These are phyloP conservation scores for Harpalus rubripes DNA, from an alignment of 2,888 invertebrate species.

Conservation along the genomic window DNA sequence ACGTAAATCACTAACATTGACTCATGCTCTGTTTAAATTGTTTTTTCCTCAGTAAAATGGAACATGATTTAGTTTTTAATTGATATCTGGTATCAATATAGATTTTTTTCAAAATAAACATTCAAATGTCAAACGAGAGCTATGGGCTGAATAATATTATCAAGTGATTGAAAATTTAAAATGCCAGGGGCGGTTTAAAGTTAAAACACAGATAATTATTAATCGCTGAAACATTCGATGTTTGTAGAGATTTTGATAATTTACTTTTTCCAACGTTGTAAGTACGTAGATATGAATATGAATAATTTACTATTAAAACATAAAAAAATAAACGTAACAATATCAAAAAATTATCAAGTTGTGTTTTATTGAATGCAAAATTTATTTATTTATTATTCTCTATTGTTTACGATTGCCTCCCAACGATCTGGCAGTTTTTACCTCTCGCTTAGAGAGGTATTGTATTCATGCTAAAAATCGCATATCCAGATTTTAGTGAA, in stretches of 20 bases:
- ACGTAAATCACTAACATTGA: constrained; percentile 22
- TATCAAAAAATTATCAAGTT: too few species aligned
- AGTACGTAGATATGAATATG: neutral
- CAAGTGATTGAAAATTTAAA: neutral
- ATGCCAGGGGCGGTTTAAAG: neutral
- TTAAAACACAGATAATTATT: too few species aligned
- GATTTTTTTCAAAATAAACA: constrained; percentile 4
- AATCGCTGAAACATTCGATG: neutral
- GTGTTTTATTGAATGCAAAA: too few species aligned
- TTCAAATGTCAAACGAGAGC: neutral
- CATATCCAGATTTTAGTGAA: too few species aligned
- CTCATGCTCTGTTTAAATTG: neutral
- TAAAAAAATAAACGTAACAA: too few species aligned
- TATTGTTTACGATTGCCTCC: too few species aligned
- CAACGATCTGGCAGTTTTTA: too few species aligned
- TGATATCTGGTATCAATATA: neutral
- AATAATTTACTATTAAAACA: too few species aligned
- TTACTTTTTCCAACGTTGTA: neutral
- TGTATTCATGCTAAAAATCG: too few species aligned
- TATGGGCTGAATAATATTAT: constrained; percentile 5
- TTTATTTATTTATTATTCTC: too few species aligned
- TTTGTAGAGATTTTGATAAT: neutral
- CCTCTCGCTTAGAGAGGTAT: too few species aligned
- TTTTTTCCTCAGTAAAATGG: constrained; percentile 4
- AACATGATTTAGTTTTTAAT: neutral